These are phyloP conservation scores for Sebastes vulpes DNA, from an alignment of 2,797 vertebrate species.

Conservation along the genomic window DNA sequence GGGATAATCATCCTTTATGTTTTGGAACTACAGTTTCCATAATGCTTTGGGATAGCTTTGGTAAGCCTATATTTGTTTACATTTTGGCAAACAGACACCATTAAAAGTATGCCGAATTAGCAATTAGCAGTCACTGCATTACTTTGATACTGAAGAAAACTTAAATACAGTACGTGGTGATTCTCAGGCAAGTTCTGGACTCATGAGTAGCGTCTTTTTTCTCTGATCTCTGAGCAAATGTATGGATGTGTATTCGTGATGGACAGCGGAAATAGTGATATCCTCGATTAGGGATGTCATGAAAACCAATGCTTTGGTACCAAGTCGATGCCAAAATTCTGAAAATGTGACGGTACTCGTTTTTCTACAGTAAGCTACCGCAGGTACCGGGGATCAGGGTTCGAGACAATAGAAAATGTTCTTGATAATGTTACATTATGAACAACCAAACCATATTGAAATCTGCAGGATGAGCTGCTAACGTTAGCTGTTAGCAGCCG, in stretches of 20 bases:
- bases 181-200: neutral
- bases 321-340: neutral
- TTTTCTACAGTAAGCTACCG: neutral
- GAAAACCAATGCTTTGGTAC: no score
- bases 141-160: neutral
- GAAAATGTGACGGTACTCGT: neutral
- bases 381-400: neutral
- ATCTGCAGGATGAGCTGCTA: neutral
- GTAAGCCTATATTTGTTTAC: neutral
- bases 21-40: neutral
- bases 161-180: no score
- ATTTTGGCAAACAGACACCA: neutral
- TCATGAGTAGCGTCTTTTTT: neutral
- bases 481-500: neutral
- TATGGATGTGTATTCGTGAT: neutral
- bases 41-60: neutral
- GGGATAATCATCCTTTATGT: neutral
- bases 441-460: fast-evolving
- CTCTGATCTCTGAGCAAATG: neutral
- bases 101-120: neutral
- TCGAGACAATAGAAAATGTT: neutral
- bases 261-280: neutral
- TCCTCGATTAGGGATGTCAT: fast-evolving
- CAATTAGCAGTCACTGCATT: neutral
- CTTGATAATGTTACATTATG: neutral